Conservation (phyloP, 2,797 vertebrate species). For the Myiotriccus ornatus region DNA sequence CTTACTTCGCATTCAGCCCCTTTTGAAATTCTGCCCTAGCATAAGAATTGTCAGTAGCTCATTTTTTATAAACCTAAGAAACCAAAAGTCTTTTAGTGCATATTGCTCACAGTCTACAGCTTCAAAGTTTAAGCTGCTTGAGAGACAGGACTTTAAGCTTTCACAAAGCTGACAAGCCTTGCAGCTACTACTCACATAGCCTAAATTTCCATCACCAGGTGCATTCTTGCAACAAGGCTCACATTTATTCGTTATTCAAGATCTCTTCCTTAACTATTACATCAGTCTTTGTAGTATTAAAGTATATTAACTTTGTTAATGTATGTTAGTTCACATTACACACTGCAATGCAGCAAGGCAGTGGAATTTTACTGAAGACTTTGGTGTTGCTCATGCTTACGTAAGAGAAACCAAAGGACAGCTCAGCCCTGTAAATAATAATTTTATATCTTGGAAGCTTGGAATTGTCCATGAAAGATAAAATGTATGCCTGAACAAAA, state of each 20-base stretch:
- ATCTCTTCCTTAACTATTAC: background rate
- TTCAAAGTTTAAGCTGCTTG: background rate
- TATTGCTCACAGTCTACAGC: background rate
- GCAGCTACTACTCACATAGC: background rate
- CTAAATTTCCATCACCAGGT: background rate
- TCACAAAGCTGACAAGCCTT: background rate
- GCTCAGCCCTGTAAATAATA: background rate
- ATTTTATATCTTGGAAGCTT: background rate
- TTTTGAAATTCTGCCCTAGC: background rate
- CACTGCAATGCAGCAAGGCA: background rate
- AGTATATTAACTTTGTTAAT: background rate
- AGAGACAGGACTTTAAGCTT: background rate
- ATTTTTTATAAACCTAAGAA: background rate
- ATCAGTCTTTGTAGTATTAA: background rate
- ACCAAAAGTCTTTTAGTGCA: background rate
- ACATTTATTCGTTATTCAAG: background rate
- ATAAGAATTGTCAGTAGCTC: background rate
- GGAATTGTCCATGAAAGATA: background rate
- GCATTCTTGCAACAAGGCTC: background rate
- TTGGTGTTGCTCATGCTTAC: background rate
- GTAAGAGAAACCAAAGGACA: background rate
- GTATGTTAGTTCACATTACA: background rate
- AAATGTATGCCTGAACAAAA: background rate
- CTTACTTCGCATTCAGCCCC: background rate
- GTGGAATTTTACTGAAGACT: background rate